A percentile compares a stretch with the other conserved stretches of the same genome.
Evolutionary conservation across 2,888 invertebrate species (phyloP).

Genomic region (Sturmia bella): DNA sequence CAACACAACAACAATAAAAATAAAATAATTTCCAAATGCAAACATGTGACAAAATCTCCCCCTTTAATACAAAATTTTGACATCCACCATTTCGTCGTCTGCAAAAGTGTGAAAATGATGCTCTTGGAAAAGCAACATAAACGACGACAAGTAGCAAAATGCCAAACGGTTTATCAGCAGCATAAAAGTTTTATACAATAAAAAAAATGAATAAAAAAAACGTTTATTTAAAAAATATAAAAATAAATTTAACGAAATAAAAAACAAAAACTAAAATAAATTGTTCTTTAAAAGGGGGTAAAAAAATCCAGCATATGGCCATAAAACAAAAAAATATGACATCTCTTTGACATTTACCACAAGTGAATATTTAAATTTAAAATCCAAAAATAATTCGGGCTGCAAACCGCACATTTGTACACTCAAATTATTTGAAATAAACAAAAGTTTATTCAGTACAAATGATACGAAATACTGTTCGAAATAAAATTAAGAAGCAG

Average conservation of each 20-base stretch:
- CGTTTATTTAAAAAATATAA: constrained; percentile 47
- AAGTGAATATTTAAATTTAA: constrained; percentile 59
- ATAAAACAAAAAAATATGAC: constrained; percentile 61
- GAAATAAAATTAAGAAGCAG: constrained; percentile 40
- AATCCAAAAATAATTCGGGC: constrained; percentile 21
- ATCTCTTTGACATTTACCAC: constrained; percentile 67
- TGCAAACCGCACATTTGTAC: constrained; percentile 41
- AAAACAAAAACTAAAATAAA: constrained; percentile 52
- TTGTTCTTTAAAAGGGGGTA: constrained; percentile 59
- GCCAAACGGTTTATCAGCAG: constrained; percentile 44
- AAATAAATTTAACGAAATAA: constrained; percentile 46
- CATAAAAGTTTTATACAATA: constrained; percentile 23
- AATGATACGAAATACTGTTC: constrained; percentile 29
- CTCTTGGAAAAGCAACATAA: constrained; percentile 24
- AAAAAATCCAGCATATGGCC: constrained; percentile 49
- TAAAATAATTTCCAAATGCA: background rate
- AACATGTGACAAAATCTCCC: background rate
- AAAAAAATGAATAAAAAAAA: background rate
- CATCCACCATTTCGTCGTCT: constrained; percentile 36
- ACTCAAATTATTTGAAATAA: constrained; percentile 3
- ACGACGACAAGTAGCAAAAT: constrained; percentile 42
- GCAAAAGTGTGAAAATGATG: constrained; percentile 45
- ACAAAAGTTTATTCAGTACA: background rate
- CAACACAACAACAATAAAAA: background rate
- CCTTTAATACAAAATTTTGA: constrained; percentile 5